Base-by-base conservation (phyloP, 2,888 invertebrate species). In the Muschampia staudingeri region DNA sequence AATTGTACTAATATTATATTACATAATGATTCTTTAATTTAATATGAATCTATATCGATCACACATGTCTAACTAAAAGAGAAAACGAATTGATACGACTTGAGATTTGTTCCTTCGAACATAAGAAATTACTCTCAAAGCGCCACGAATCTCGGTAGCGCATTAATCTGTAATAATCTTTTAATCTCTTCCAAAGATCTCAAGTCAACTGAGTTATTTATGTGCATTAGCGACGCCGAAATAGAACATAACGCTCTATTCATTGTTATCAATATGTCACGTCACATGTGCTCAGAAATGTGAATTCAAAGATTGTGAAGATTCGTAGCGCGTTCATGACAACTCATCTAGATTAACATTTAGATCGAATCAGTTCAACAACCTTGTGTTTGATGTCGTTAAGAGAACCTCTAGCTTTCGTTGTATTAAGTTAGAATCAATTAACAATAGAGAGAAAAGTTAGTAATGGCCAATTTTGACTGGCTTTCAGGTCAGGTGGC, bases 401-500 rank as follows among this genome's bases (percentile, higher is more conserved):
- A 25, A 12, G 30, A 69, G 34, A n/a, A 37, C 19, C 14, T n/a
- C 65, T 69, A 69, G 69, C 7, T 8, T 69, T 37, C 37, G 16
- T 14, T 34, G 4, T 44, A 8, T 67, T 69, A 69, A 75, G 52
- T 34, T 56, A 70, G 25, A 25, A 48, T 70, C 34, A 65, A 30
- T 75, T 70, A 42, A 44, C 19, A 37, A 56, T n/a, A 34, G 30
- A 82, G 19, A 84, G 71, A 81, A 85, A 84, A 65, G 84, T 90
- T 88, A 92, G 92, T 95, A 94, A 95, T 91, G 90, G 93, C 90
- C 91, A 88, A 84, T 94, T 95, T 96, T 94, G 94, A 91, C 92
- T 95, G 94, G 90, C 92, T 97, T 96, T 92, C 96, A 97, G 97
- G 99, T 88, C 97, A 98, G 88, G 99, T 99, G 91, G 99, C 99